Conservation (phyloP, 2,888 invertebrate genomes). For the Elegia similella region DNA sequence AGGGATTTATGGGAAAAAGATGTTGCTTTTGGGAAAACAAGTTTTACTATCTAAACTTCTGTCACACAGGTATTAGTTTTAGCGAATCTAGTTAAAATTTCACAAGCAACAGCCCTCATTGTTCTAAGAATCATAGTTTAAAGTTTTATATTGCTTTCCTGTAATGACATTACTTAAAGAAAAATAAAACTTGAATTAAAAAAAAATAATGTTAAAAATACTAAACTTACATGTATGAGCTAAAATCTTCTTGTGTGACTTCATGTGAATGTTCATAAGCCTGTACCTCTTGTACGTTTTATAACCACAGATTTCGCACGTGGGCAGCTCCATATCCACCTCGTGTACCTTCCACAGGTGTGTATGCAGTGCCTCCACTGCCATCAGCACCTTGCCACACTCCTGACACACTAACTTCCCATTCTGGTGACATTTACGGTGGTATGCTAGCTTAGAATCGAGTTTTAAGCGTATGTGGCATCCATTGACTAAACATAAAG, state of each 20-base stretch:
- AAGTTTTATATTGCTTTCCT: no score
- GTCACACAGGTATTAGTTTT: no score
- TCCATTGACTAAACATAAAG: slow-evolving; percentile 75
- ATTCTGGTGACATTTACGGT: slow-evolving; percentile 83
- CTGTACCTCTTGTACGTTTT: slow-evolving; percentile 87
- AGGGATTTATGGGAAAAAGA: no score
- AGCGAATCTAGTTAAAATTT: no score
- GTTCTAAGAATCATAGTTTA: no score
- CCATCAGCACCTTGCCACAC: slow-evolving; percentile 79
- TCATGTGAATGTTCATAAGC: slow-evolving; percentile 87
- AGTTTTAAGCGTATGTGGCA: slow-evolving; percentile 82
- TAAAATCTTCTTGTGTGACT: slow-evolving; percentile 86
- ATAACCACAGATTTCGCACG: slow-evolving; percentile 88
- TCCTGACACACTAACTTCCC: slow-evolving; percentile 83
- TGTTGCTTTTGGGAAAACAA: no score
- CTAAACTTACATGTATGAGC: slow-evolving; percentile 79
- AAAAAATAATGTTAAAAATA: no score
- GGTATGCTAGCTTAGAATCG: slow-evolving; percentile 83
- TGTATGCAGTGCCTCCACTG: slow-evolving; percentile 86
- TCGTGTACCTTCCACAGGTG: slow-evolving; percentile 90
- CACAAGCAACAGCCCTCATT: no score
- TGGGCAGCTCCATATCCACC: slow-evolving; percentile 89
- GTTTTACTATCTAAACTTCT: no score
- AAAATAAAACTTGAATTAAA: no score
- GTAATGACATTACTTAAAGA: no score